A percentile compares a stretch with the other conserved stretches of the same genome.
Conservation (phyloP, 1,140 invertebrate genomes). For the Tigriopus japonicus region DNA sequence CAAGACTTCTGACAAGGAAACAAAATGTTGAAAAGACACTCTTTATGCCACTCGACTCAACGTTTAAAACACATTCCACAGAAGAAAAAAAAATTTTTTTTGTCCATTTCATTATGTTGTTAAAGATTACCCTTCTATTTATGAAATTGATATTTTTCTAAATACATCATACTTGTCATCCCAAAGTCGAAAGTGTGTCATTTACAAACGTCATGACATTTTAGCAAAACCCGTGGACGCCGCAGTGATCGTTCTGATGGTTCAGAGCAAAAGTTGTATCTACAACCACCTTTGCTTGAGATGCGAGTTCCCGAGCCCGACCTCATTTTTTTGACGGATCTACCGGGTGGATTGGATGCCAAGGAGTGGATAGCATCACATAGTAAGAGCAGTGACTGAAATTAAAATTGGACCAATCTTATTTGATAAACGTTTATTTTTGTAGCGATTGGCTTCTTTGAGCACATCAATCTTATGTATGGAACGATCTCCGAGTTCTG, state of each 20-base stretch:
- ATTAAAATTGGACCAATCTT: not conserved
- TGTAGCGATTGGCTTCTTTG: slow-evolving; percentile 89
- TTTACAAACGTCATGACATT: slow-evolving; percentile 24
- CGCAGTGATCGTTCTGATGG: slow-evolving; percentile 49
- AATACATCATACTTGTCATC: too few species aligned
- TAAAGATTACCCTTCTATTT: too few species aligned
- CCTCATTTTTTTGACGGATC: slow-evolving; percentile 71
- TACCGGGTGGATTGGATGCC: slow-evolving; percentile 80
- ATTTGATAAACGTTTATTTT: too few species aligned
- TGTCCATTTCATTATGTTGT: too few species aligned
- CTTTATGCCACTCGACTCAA: too few species aligned
- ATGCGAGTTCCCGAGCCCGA: slow-evolving; percentile 78
- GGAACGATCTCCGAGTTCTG: slow-evolving; percentile 95
- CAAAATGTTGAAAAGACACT: too few species aligned
- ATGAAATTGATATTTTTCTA: too few species aligned
- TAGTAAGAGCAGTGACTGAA: slow-evolving; percentile 44
- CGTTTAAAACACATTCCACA: too few species aligned
- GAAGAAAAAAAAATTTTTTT: too few species aligned
- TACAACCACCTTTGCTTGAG: slow-evolving; percentile 80
- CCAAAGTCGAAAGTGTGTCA: too few species aligned
- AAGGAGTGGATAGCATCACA: slow-evolving; percentile 98
- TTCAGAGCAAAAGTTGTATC: slow-evolving; percentile 56
- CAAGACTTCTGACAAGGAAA: too few species aligned
- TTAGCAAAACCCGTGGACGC: slow-evolving; percentile 88
- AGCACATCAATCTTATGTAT: slow-evolving; percentile 93